phyloP scores from a whole-genome alignment of 2,113 vertebrate genomes.

The Toxotes chatareus region DNA sequence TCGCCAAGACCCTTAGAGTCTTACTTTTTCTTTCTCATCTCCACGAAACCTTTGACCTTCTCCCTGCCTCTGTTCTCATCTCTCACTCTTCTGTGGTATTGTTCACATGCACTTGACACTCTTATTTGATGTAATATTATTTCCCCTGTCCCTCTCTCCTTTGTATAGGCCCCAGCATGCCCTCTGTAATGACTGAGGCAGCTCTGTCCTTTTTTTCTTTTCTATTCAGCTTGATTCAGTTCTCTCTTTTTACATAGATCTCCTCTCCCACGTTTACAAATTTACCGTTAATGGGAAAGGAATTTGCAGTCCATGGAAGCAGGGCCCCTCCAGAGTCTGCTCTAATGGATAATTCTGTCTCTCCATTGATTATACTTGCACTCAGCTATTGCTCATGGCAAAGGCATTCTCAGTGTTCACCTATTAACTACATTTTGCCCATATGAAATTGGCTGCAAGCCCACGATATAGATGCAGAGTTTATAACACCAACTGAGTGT shows the following conservation, averaged over 20 bases:
- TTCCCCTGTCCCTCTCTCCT: neutral
- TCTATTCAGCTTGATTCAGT: neutral
- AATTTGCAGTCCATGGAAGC: conserved; percentile 37
- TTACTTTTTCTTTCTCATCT: neutral
- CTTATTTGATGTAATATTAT: conserved; percentile 10
- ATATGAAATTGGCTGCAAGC: conserved; percentile 21
- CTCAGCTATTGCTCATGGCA: conserved; percentile 30
- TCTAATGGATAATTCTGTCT: conserved; percentile 45
- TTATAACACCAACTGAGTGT: conserved; percentile 8
- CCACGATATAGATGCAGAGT: neutral
- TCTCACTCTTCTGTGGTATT: neutral
- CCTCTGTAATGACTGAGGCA: neutral
- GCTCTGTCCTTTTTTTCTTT: conserved; percentile 2
- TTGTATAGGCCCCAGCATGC: conserved; percentile 22
- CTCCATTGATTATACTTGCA: conserved; percentile 47
- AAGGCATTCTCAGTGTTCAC: neutral
- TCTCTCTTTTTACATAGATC: conserved; percentile 11
- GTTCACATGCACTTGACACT: conserved; percentile 12
- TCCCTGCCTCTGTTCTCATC: conserved; percentile 1
- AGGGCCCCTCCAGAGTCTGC: conserved; percentile 7
- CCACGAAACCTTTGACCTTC: neutral
- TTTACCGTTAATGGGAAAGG: conserved; percentile 49
- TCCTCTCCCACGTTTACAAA: conserved; percentile 21
- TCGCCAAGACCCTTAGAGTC: neutral
- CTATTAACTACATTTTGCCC: conserved; percentile 39